phyloP scores from a whole-genome alignment of 2,113 vertebrate species.

The Orycteropus afer region DNA sequence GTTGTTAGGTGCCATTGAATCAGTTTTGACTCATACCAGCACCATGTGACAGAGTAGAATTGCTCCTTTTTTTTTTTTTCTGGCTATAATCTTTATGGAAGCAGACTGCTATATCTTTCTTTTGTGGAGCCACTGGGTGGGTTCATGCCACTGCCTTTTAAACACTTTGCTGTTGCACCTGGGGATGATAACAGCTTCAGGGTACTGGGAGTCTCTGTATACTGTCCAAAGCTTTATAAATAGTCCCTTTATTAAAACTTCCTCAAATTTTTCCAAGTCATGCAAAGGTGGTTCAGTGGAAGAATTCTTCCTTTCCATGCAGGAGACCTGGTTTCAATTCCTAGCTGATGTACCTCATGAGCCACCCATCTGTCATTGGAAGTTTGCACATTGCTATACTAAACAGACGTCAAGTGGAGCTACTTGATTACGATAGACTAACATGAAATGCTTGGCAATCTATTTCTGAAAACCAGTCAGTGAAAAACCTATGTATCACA shows the following conservation, averaged over 20 bases:
- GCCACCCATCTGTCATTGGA: neutral
- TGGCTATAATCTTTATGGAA: neutral
- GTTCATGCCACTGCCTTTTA: neutral
- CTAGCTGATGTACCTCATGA: neutral
- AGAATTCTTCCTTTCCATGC: neutral
- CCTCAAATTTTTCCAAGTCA: neutral
- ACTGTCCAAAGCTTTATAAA: neutral
- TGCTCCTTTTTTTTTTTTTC: neutral
- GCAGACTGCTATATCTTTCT: neutral
- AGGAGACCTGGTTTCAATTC: neutral
- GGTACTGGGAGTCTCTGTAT: neutral
- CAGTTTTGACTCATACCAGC: neutral
- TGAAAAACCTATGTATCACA: neutral
- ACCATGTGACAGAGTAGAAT: neutral
- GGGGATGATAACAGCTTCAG: neutral
- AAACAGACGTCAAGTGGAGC: neutral
- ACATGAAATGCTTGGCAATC: neutral
- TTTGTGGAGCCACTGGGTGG: neutral
- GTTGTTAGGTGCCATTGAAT: neutral
- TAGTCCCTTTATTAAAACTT: too few relatives aligned
- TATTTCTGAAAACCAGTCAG: neutral
- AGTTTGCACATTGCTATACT: neutral
- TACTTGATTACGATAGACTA: neutral
- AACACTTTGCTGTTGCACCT: neutral
- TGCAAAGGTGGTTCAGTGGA: neutral